phyloP scores from a whole-genome alignment of 1,140 invertebrate species.

The Chymomyza costata region DNA sequence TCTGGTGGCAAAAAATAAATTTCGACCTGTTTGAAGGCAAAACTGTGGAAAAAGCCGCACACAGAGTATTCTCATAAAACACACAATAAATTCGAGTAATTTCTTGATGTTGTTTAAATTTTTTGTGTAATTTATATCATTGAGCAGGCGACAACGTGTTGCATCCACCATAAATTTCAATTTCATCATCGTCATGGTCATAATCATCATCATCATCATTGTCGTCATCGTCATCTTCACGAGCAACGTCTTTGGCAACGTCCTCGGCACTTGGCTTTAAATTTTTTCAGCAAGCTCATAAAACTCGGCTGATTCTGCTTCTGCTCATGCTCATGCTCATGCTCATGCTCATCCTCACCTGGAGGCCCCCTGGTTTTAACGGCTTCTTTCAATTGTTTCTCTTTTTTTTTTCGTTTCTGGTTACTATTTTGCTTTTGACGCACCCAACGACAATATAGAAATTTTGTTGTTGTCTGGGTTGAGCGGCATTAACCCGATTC shows the following conservation, averaged over 20 bases:
- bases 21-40: constrained; percentile 21
- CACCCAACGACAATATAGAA: constrained; percentile 19
- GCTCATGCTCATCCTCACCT: not conserved
- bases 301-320: constrained; percentile 45
- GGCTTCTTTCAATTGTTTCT: constrained; percentile 15
- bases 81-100: constrained; percentile 13
- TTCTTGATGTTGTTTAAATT: constrained; percentile 2
- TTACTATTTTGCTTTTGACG: too few relatives aligned
- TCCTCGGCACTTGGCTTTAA: constrained; percentile 46
- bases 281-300: constrained; percentile 45
- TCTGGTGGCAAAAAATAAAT: constrained; percentile 20
- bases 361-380: constrained; percentile 16
- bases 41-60: constrained; percentile 45
- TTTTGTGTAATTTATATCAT: constrained; percentile 7
- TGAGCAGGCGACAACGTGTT: not conserved
- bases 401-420: too few relatives aligned
- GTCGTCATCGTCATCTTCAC: constrained; percentile 1
- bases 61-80: constrained; percentile 16
- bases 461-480: constrained; percentile 2
- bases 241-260: too few relatives aligned
- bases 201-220: constrained; percentile 1
- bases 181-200: constrained; percentile 1
- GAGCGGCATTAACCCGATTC: constrained; percentile 20
- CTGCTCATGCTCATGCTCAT: constrained; percentile 14
- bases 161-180: constrained; percentile 1